Evolutionary conservation across 2,888 invertebrate genomes (phyloP), one percentile per base, ranked within the genome.

Genomic region (Piscicola geometra): DNA sequence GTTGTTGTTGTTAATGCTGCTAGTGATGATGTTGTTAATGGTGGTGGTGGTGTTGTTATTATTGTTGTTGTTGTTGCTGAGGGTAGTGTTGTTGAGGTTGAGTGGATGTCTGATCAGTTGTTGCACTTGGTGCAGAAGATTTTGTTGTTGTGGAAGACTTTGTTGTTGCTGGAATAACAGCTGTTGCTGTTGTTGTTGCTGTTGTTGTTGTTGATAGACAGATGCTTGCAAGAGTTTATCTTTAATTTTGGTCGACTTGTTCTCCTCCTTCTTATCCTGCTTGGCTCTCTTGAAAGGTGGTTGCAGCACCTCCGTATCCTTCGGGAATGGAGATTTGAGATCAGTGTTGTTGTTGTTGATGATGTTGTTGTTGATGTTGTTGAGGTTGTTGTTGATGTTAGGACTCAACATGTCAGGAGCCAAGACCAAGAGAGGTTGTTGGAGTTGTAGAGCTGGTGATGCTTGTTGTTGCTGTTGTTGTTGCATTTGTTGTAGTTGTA

Each of bases 401-500:
- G 21, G 41, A 41, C 60, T 25, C 25, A 56, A 25, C 60, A 56
- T 3, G 3, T 56, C 60, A 25, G 60, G 60, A 56, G 60, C 60
- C 60, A 56, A 56, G 25, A 56, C 60, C 60, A 56, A 56, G n/a
- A 56, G n/a, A 5, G 60, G 60, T 25, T 56, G 21, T 56, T 56
- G 60, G 5, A 21, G 12, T 56, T 56, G 60, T 56, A n/a, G 64
- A 15, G 9, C 15, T 25, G 9, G 64, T 15, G 9, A n/a, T 25
- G n/a, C 9, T 64, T 64, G 64, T 28, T 64, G 64, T 64, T 64
- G 64, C n/a, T 25, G 35, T 15, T 67, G 67, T 67, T 69, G 75
- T 56, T 47, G 75, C 56, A 77, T 75, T 68, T 79, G 78, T 56
- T 72, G 77, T 28, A 77, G 78, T 32, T 50, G 76, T 50, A 80